Conservation (phyloP, 2,888 invertebrate genomes). For the Cepaea hortensis region DNA sequence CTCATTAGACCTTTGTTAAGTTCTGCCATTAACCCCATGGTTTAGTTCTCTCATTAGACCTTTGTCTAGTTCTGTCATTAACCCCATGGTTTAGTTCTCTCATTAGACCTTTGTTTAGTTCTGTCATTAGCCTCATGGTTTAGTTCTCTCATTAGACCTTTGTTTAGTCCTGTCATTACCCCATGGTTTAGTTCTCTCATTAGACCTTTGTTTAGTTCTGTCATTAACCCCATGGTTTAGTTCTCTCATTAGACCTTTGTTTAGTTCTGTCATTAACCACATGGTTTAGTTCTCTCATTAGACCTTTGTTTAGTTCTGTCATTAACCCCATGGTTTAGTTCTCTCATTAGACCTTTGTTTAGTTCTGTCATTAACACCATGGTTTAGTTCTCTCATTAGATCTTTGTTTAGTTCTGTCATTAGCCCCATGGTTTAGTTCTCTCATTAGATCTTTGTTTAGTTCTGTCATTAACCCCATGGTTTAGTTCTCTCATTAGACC, state of each 20-base stretch:
- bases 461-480: too few species aligned
- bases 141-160: background rate
- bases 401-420: too few species aligned
- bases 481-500: too few species aligned
- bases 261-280: too few species aligned
- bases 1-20: background rate
- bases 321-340: too few species aligned
- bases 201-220: background rate
- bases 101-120: background rate
- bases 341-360: too few species aligned
- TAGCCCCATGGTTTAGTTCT: too few species aligned
- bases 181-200: background rate
- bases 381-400: too few species aligned
- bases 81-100: background rate
- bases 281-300: too few species aligned
- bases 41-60: background rate
- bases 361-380: too few species aligned
- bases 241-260: background rate
- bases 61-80: background rate
- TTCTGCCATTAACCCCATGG: background rate
- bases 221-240: background rate
- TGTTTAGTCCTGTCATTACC: background rate
- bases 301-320: too few species aligned
- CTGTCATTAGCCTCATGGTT: background rate
- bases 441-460: too few species aligned